phyloP scores from a whole-genome alignment of 2,113 vertebrate genomes.

The Cyanocitta stelleri region DNA sequence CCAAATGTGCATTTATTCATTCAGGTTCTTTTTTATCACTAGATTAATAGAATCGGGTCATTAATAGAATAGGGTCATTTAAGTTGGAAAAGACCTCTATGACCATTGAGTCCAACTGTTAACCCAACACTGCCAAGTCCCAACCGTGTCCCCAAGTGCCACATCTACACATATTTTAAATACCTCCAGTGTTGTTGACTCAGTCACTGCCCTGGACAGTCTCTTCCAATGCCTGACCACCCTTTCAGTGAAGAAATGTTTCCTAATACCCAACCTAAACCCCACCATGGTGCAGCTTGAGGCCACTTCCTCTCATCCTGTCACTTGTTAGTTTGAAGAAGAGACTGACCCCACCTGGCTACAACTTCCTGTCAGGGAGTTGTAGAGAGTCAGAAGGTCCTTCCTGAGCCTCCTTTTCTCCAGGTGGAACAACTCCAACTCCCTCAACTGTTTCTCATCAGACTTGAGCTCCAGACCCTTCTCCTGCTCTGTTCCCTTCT shows the following conservation, averaged over 20 bases:
- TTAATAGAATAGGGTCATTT: neutral
- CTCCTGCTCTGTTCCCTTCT: neutral
- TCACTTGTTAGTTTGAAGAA: neutral
- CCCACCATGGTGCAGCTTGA: rapidly evolving
- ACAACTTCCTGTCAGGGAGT: neutral
- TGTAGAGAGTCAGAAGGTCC: neutral
- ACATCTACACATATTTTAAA: neutral
- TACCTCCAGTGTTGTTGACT: neutral
- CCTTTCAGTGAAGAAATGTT: neutral
- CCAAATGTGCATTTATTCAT: neutral
- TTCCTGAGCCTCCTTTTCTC: neutral
- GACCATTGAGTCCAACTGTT: rapidly evolving
- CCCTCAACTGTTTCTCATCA: neutral
- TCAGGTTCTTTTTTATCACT: neutral
- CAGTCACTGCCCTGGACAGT: neutral
- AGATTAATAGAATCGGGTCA: neutral
- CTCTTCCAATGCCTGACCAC: neutral
- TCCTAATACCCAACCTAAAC: neutral
- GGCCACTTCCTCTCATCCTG: neutral
- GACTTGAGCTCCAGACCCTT: neutral
- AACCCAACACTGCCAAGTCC: neutral
- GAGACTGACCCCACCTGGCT: neutral
- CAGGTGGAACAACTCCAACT: neutral
- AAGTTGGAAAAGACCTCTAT: neutral
- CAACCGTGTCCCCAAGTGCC: neutral